Evolutionary conservation across 2,797 vertebrate species (phyloP).

Genomic region (Coccyzus lansbergi): DNA sequence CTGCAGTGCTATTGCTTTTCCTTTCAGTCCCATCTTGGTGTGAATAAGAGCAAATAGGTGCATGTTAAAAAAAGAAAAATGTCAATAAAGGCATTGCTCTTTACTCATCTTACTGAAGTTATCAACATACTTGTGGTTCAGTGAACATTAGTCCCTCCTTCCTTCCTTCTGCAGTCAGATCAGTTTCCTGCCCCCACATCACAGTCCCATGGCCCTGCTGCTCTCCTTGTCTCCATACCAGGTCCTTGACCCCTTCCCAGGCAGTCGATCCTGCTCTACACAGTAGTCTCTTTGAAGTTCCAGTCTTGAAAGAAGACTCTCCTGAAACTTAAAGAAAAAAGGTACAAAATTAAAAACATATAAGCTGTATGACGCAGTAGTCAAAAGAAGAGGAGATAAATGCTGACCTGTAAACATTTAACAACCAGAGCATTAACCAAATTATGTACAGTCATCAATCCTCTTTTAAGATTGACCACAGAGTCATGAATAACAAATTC

Average conservation of each 20-base stretch:
- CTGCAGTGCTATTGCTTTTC: background rate
- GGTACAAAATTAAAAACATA: background rate
- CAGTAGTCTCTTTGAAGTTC: background rate
- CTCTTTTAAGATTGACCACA: background rate
- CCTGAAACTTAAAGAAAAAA: background rate
- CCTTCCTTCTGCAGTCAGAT: background rate
- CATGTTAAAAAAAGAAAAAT: background rate
- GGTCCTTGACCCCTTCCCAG: background rate
- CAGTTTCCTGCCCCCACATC: background rate
- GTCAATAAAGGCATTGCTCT: background rate
- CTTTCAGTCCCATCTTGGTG: background rate
- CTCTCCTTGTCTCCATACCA: background rate
- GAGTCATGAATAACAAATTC: background rate
- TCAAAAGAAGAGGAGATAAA: background rate
- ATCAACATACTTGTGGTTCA: background rate
- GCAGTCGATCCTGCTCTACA: background rate
- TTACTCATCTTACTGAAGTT: background rate
- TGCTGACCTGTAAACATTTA: background rate
- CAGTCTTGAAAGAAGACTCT: background rate
- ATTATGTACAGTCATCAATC: background rate
- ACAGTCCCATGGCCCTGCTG: background rate
- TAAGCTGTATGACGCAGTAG: background rate
- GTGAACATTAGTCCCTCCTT: background rate
- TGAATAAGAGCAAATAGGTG: background rate
- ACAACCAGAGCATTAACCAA: background rate